Base-by-base conservation (phyloP, 2,888 invertebrate species). In the Mesorhabditis belari region DNA sequence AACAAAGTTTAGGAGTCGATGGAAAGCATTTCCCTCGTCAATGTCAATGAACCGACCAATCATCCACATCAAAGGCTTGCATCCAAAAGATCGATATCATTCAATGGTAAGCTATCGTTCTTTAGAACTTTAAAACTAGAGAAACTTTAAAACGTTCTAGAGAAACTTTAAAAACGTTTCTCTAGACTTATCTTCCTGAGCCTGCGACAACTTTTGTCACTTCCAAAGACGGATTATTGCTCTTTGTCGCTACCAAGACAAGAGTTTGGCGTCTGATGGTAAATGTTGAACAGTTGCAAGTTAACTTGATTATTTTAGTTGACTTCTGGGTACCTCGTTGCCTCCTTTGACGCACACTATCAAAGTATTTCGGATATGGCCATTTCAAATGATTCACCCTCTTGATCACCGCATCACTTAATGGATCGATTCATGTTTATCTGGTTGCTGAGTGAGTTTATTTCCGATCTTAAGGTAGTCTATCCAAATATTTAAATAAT, bases 241-340 rank as follows among this genome's bases (percentile, higher is more conserved):
- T 75, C 24, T 76, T 76, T 49, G 69, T 67, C 55, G 64, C 70
- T 21, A 71, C 71, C 44, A 66, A 64, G 9, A 67, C 70, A 27
- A 69, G 71, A 27, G 67, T 77, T n/a, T 76, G 65, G 54, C 58
- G 64, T 12, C 77, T 73, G 74, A 52, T 71, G 63, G 73, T 74
- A 9, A 54, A 65, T 58, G 58, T 4, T 21, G 12, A n/a, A 17
- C 51, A 23, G 24, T 49, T 51, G 12, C 6, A 9, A 4, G 24
- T 19, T 57, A 35, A 35, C n/a, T 25, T 19, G 12, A 19, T 23
- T 12, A 49, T 53, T 69, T 59, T 51, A 75, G 75, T 49, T 77
- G 9, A 54, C 62, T 0, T 65, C 65, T 23, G 76, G 77, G 4
- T 70, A 74, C 52, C 60, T 77, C n/a, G 53, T 73, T 17, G 64